phyloP scores from a whole-genome alignment of 2,888 invertebrate species.

The Trichopoda pennipes region DNA sequence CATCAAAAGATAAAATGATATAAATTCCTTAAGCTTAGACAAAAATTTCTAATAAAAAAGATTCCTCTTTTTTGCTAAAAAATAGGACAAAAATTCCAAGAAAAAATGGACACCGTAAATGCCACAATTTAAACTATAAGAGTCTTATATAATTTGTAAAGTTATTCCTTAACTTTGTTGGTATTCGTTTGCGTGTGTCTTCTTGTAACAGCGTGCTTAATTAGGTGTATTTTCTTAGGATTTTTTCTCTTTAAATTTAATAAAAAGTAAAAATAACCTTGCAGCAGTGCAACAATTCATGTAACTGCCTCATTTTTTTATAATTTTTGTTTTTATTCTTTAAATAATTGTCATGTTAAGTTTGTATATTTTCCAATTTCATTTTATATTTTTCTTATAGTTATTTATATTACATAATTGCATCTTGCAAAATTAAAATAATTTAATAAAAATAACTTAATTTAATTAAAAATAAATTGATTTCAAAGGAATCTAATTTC shows the following conservation, averaged over 20 bases:
- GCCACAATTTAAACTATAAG: slow-evolving; percentile 20
- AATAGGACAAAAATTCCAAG: slow-evolving; percentile 25
- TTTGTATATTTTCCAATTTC: slow-evolving; percentile 16
- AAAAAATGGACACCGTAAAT: neutral
- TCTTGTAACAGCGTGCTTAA: neutral
- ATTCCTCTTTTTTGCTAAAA: neutral
- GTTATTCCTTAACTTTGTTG: neutral
- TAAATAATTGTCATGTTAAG: slow-evolving; percentile 36
- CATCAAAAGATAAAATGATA: slow-evolving; percentile 75
- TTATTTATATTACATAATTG: slow-evolving; percentile 38
- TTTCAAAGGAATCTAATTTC: neutral
- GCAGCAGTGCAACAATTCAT: neutral
- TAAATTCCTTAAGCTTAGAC: slow-evolving; percentile 63
- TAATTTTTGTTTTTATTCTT: slow-evolving; percentile 16
- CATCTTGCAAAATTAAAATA: slow-evolving; percentile 30
- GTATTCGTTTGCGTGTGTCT: neutral
- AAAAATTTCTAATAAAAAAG: slow-evolving; percentile 25
- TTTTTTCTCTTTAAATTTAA: neutral
- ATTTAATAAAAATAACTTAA: slow-evolving; percentile 31
- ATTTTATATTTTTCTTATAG: slow-evolving; percentile 38
- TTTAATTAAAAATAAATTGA: neutral
- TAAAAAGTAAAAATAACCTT: slow-evolving; percentile 6
- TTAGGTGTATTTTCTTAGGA: neutral
- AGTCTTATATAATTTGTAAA: slow-evolving; percentile 2
- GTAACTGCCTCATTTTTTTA: neutral